These are phyloP conservation scores for Leptinotarsa rubiginosa DNA, from an alignment of 2,888 invertebrate species.

Conservation along the genomic window DNA sequence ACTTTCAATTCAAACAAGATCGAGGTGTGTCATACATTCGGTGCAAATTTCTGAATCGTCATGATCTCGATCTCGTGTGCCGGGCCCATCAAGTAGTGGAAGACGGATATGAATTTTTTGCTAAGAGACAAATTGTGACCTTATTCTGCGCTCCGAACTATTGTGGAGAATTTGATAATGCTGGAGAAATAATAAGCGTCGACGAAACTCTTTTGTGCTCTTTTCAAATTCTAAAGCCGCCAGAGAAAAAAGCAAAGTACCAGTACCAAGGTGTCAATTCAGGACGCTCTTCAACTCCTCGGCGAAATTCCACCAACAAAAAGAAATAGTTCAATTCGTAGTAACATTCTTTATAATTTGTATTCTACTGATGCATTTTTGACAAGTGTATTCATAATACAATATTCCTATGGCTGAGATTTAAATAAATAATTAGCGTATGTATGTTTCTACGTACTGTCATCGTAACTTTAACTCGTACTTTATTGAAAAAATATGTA, in stretches of 20 bases:
- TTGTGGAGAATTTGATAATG: constrained; percentile 98
- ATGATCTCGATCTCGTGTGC: constrained; percentile 97
- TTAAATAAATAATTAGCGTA: too few relatives aligned
- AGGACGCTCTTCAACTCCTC: constrained; percentile 87
- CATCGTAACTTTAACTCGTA: too few relatives aligned
- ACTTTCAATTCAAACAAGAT: too few relatives aligned
- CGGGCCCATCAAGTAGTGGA: constrained; percentile 98
- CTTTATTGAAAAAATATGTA: too few relatives aligned
- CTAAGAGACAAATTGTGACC: constrained; percentile 97
- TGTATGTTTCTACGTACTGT: too few relatives aligned
- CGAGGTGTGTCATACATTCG: constrained; percentile 98
- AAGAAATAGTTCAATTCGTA: constrained; percentile 70
- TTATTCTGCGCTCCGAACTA: constrained; percentile 99
- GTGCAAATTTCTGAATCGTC: constrained; percentile 94
- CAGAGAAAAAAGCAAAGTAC: constrained; percentile 99
- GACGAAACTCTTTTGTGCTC: constrained; percentile 99
- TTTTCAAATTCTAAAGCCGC: constrained; percentile 99
- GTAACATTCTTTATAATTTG: constrained; percentile 42
- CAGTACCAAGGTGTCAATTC: constrained; percentile 92
- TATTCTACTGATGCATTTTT: constrained; percentile 49
- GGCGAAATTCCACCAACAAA: constrained; percentile 76
- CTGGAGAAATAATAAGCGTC: constrained; percentile 99
- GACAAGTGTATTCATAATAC: constrained; percentile 48
- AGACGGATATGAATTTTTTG: constrained; percentile 99
- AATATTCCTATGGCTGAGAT: too few relatives aligned